Base-by-base conservation (phyloP, 2,797 vertebrate species). In the Fistularia commersonii region DNA sequence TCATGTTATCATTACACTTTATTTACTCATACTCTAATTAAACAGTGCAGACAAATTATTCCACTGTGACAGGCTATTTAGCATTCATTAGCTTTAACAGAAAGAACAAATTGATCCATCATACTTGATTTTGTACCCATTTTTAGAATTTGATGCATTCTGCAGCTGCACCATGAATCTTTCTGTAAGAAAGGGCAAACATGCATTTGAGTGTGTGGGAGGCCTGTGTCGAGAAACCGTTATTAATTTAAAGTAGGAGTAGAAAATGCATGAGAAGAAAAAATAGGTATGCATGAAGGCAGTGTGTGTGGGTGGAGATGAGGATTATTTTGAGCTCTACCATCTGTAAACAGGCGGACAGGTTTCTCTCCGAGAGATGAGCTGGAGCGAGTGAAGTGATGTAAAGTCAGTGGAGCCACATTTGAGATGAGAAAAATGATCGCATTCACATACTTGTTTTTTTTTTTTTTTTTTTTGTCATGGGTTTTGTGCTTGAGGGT, bases 11-110 rank as follows among this genome's bases (percentile, higher is more conserved):
- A 66, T 13, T 58, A 60, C 65, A 61, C 67, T 77, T 76, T 83
- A 82, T 82, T 84, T 81, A 81, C 72, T 76, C 47, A 56, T 59
- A 45, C 54, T 12, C 70, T 86, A 84, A 89, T 90, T 87, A 90
- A 84, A 86, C 77, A 80, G 55, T 71, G 82, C 76, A 67, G 66
- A 83, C 83, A 52, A 72, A 61, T 23, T 66, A 81, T 83, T 85
- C 73, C 48, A 37, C 1, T 46, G 51, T 74, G 79, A 78, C 81
- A 69, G 66, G 36, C 81, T 81, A 78, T 54, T 85, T 86, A 85
- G 82, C 78, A 83, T 85, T 81, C 72, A 87, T 87, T 83, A 81
- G 55, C 49, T 58, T 32, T 74, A 77, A 82, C 83, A 70, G 76
- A 52, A 59, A 70, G 74, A 80, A 67, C 23, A 2, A 66, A 66